Percentiles rank a stretch among this genome's conserved stretches.
These are phyloP conservation scores for Oligia latruncula DNA, from an alignment of 2,888 invertebrate species.

Conservation along the genomic window DNA sequence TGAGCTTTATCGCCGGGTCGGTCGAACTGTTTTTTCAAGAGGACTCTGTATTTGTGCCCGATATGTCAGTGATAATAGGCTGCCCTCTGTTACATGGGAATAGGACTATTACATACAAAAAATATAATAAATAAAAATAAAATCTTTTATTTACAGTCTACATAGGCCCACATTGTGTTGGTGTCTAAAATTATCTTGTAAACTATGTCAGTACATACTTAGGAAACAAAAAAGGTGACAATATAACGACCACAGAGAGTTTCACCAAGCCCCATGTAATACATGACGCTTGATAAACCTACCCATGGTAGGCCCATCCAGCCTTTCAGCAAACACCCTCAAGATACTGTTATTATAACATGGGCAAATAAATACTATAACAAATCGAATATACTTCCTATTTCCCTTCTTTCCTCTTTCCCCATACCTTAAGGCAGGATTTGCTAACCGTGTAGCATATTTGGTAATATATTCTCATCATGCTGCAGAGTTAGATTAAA, in stretches of 20 bases:
- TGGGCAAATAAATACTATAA: neutral
- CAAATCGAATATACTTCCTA: neutral
- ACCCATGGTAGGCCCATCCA: too few relatives aligned
- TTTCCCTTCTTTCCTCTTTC: neutral
- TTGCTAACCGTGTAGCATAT: neutral
- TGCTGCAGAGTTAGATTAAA: neutral
- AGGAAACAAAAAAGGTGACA: too few relatives aligned
- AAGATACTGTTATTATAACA: too few relatives aligned
- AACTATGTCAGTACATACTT: too few relatives aligned
- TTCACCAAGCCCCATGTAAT: too few relatives aligned
- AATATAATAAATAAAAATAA: too few relatives aligned
- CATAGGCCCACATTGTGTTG: too few relatives aligned
- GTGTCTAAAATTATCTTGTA: too few relatives aligned
- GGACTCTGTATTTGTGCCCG: neutral
- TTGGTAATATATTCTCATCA: neutral
- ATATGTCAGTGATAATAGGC: neutral
- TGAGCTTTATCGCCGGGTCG: neutral
- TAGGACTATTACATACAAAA: neutral
- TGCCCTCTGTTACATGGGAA: neutral
- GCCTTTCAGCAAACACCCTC: too few relatives aligned
- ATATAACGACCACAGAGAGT: too few relatives aligned
- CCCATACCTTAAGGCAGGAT: neutral
- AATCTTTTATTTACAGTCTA: too few relatives aligned
- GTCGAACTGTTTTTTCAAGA: neutral
- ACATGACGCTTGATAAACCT: too few relatives aligned